Evolutionary conservation across 2,888 invertebrate genomes (phyloP).

Genomic region (Thalpophila matura): DNA sequence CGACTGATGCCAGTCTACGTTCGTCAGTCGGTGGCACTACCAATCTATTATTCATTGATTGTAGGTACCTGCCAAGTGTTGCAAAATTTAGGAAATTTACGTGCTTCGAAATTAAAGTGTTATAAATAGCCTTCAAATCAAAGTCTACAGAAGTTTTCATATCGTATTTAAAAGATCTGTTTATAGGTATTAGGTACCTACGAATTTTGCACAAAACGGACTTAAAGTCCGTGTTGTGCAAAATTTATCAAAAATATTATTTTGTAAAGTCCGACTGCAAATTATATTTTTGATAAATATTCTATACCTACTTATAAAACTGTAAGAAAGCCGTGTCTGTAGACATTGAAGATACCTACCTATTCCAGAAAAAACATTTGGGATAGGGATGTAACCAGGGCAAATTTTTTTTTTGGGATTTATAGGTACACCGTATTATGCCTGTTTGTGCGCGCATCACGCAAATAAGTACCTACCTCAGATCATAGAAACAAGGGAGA

Average conservation of each 20-base stretch:
- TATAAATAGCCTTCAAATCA: constrained; percentile 30
- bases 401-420: no score
- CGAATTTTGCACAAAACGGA: neutral
- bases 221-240: neutral
- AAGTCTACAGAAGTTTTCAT: constrained; percentile 29
- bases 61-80: constrained; percentile 33
- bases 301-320: no score
- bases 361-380: no score
- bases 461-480: no score
- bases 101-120: constrained; percentile 36
- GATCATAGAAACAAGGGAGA: no score
- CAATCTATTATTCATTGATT: constrained; percentile 44
- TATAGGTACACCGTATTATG: no score
- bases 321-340: no score
- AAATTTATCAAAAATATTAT: neutral
- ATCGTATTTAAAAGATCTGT: neutral
- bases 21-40: constrained; percentile 7
- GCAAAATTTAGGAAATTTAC: constrained; percentile 39
- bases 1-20: neutral
- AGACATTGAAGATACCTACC: no score
- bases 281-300: no score
- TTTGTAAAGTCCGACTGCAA: no score
- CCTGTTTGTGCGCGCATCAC: no score
- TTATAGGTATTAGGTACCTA: neutral
- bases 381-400: no score